Percentiles rank a stretch among this genome's conserved stretches.
Evolutionary conservation across 2,113 vertebrate species (phyloP).

Genomic region (Pogonocichla stellata): DNA sequence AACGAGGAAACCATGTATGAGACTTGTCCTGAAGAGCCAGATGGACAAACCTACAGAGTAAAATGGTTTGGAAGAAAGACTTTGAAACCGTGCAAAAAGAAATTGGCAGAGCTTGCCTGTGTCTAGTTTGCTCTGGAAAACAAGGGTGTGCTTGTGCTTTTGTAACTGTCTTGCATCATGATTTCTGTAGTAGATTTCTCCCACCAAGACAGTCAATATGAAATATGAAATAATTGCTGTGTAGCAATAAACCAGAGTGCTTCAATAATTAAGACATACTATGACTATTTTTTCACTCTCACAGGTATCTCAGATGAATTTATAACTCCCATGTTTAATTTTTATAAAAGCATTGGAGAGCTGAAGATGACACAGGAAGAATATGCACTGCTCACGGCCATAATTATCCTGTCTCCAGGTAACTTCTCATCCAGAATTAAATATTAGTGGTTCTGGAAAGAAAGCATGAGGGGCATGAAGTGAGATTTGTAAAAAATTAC

Average conservation of each 20-base stretch:
- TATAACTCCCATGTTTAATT: slow-evolving; percentile 95
- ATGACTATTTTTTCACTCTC: background rate
- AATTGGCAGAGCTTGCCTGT: background rate
- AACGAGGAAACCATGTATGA: accelerated
- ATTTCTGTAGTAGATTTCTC: background rate
- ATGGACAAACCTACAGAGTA: background rate
- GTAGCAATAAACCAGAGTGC: background rate
- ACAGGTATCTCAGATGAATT: slow-evolving; percentile 94
- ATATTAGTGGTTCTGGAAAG: background rate
- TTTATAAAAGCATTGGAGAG: slow-evolving; percentile 93
- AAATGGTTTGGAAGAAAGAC: background rate
- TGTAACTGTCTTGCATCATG: background rate
- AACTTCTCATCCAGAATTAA: slow-evolving; percentile 22
- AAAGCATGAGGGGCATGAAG: background rate
- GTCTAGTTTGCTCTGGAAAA: background rate
- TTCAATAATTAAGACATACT: background rate
- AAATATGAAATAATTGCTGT: background rate
- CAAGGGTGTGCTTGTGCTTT: background rate
- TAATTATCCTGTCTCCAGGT: slow-evolving; percentile 96
- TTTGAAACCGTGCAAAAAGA: background rate
- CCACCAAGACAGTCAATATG: background rate
- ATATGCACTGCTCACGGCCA: slow-evolving; percentile 91
- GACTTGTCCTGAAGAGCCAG: background rate
- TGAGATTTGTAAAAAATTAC: background rate
- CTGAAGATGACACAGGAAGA: slow-evolving; percentile 93